phyloP scores from a whole-genome alignment of 2,797 vertebrate species.

The Anguilla marmorata region DNA sequence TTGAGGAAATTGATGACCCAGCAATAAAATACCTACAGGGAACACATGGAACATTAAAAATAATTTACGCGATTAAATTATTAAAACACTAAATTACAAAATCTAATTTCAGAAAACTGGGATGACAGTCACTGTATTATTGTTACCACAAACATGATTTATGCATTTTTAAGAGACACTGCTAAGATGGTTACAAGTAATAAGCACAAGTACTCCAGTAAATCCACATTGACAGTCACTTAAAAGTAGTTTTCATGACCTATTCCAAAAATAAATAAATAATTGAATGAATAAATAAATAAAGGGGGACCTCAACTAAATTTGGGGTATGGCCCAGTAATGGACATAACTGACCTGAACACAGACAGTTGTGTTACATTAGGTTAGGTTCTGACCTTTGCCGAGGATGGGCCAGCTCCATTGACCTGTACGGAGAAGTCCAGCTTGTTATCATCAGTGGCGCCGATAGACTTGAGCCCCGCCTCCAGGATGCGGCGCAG shows the following conservation, averaged over 20 bases:
- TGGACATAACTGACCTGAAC: neutral
- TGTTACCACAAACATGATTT: no score
- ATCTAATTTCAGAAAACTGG: neutral
- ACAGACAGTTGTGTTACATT: neutral
- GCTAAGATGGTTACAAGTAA: neutral
- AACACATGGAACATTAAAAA: neutral
- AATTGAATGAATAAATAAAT: no score
- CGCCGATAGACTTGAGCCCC: conserved; percentile 78
- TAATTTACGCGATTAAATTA: neutral
- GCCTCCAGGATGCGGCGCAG: conserved; percentile 81
- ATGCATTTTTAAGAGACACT: neutral
- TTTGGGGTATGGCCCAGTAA: neutral
- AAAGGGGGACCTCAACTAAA: neutral
- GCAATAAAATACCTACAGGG: neutral
- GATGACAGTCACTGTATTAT: neutral
- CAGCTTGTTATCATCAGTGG: conserved; percentile 80
- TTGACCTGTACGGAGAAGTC: conserved; percentile 69
- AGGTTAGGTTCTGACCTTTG: conserved; percentile 57
- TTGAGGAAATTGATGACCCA: neutral
- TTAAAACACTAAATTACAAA: neutral
- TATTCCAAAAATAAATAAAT: neutral
- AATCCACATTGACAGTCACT: neutral
- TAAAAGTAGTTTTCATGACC: neutral
- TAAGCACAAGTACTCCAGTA: neutral
- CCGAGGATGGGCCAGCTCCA: conserved; percentile 54